Evolutionary conservation across 2,113 vertebrate genomes (phyloP).

Genomic region (Mandrillus leucophaeus): DNA sequence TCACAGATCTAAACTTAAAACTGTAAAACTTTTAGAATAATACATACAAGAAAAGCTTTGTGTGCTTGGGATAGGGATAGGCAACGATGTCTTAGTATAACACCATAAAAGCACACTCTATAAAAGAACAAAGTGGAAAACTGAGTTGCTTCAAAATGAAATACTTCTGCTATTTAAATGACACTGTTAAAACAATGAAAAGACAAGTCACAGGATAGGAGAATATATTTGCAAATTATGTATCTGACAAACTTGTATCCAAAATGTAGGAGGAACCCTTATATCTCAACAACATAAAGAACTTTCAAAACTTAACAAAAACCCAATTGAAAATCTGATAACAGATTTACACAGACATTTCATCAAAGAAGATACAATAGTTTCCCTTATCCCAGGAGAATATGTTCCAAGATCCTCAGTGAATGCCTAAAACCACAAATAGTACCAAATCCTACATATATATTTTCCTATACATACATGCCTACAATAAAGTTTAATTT

Average conservation of each 20-base stretch:
- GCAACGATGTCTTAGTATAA: background rate
- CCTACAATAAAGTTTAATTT: background rate
- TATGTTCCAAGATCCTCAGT: background rate
- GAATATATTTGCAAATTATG: background rate
- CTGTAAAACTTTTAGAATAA: background rate
- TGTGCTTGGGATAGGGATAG: background rate
- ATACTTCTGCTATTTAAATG: too few relatives aligned
- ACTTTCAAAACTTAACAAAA: constrained; percentile 1
- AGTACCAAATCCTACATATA: background rate
- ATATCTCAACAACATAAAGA: background rate
- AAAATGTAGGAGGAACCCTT: background rate
- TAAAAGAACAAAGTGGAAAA: background rate
- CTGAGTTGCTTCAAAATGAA: background rate
- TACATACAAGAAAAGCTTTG: background rate
- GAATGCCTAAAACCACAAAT: background rate
- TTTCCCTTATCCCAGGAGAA: background rate
- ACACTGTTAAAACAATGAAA: too few relatives aligned
- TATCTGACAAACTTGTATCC: background rate
- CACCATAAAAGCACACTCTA: background rate
- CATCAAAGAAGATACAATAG: background rate
- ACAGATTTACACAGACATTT: background rate
- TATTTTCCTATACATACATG: background rate
- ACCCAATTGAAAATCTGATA: background rate
- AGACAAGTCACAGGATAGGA: too few relatives aligned
- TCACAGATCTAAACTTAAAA: background rate